Evolutionary conservation across 2,113 vertebrate species (phyloP).

Genomic region (Odontesthes bonariensis): DNA sequence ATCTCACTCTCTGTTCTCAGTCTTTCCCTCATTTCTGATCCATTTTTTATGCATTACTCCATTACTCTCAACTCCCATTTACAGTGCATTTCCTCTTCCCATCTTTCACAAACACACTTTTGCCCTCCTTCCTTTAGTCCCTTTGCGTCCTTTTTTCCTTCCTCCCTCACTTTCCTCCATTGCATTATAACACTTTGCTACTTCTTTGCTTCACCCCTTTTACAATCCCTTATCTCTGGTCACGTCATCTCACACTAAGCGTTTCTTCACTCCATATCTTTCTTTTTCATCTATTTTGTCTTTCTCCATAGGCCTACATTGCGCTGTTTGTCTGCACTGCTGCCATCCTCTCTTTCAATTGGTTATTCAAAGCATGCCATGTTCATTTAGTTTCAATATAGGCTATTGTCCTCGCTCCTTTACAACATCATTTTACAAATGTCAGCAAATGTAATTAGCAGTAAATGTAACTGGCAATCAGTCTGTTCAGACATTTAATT

Average conservation of each 20-base stretch:
- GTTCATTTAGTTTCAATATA: slow-evolving; percentile 36
- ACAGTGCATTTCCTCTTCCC: slow-evolving; percentile 70
- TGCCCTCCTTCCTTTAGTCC: slow-evolving; percentile 47
- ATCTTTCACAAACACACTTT: slow-evolving; percentile 72
- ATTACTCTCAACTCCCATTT: slow-evolving; percentile 75
- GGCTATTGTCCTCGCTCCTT: slow-evolving; percentile 42
- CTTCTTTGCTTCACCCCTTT: slow-evolving; percentile 51
- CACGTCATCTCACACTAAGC: slow-evolving; percentile 55
- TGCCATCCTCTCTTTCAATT: slow-evolving; percentile 41
- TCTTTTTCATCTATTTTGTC: slow-evolving; percentile 38
- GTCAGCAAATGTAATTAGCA: slow-evolving; percentile 58
- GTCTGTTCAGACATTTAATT: slow-evolving; percentile 57
- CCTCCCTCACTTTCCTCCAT: slow-evolving; percentile 25
- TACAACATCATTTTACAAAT: slow-evolving; percentile 46
- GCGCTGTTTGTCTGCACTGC: slow-evolving; percentile 23
- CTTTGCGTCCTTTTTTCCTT: slow-evolving; percentile 30
- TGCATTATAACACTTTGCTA: slow-evolving; percentile 49
- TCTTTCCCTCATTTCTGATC: slow-evolving; percentile 76
- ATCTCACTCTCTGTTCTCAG: slow-evolving; percentile 31
- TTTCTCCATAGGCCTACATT: slow-evolving; percentile 35
- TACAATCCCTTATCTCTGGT: slow-evolving; percentile 69
- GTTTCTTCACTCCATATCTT: slow-evolving; percentile 35
- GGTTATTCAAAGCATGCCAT: slow-evolving; percentile 49
- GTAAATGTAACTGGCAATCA: slow-evolving; percentile 22
- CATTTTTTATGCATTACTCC: slow-evolving; percentile 80